Base-by-base conservation (phyloP, 2,797 vertebrate species). In the Uromys caudimaculatus region DNA sequence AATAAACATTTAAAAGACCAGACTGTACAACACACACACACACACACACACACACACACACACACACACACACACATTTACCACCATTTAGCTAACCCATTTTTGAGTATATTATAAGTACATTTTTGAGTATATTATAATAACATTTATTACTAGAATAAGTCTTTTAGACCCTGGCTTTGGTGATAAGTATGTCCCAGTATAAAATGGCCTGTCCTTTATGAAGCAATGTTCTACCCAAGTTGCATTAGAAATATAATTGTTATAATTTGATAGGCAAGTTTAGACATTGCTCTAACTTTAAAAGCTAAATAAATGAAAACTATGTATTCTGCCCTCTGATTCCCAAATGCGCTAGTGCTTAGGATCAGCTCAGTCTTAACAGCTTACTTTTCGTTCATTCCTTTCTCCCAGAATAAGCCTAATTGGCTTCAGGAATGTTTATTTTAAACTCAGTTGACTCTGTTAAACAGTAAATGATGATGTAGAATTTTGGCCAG, bases 381-480 rank as follows among this genome's bases (percentile, higher is more conserved):
- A 64, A 71, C 54, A 7, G 2, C 27, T 58, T 5, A 2, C 69
- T 95, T 58, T 89, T 27, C 17, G 78, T 85, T 89, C 24, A 44
- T 52, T 82, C 9, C 75, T 93, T 88, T 69, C 32, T 89, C 73
- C 16, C 29, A 35, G 23, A 90, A 47, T 76, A 89, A 95, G 52
- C 19, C 69, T 93, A 83, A 62, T 38, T 94, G 64, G 8, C 44
- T 83, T 96, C 54, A 60, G 16, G 90, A 92, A 47, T 87, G 6
- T 91, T 95, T 95, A 24, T 62, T 94, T 92, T 90, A 86, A 95
- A 94, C 85, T 83, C 16, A 71, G 2, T 41, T 91, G 32, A 89
- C 23, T 67, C 35, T 87, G 0, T 84, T 27, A 58, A 94, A 3
- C 6, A 95, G 24, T 84, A 60, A 95, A n/a, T n/a, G n/a, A 94